phyloP scores from a whole-genome alignment of 2,888 invertebrate species.

The Melolontha melolontha region DNA sequence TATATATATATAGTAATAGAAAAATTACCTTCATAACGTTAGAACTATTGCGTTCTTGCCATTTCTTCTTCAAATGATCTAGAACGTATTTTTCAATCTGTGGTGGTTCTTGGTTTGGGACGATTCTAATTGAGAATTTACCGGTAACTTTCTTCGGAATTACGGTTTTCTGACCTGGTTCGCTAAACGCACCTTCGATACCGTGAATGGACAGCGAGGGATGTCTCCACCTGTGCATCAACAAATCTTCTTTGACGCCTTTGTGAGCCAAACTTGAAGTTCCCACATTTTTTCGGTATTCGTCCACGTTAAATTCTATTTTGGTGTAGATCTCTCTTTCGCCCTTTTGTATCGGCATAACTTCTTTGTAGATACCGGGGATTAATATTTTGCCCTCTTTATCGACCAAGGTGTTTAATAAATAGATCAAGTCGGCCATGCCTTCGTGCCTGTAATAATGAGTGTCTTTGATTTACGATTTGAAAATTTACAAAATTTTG shows the following conservation, averaged over 20 bases:
- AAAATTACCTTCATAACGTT: constrained; percentile 82
- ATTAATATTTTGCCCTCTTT: constrained; percentile 88
- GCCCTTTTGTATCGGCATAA: constrained; percentile 76
- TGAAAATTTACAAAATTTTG: too few relatives aligned
- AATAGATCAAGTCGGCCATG: constrained; percentile 89
- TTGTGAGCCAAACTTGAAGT: constrained; percentile 77
- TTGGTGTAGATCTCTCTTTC: constrained; percentile 81
- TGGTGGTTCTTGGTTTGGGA: constrained; percentile 92
- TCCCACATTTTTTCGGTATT: constrained; percentile 82
- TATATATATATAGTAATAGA: too few relatives aligned
- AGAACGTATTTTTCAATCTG: constrained; percentile 85
- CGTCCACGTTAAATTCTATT: constrained; percentile 88
- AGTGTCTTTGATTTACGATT: too few relatives aligned
- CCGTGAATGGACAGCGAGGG: constrained; percentile 91
- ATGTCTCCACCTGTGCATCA: constrained; percentile 96
- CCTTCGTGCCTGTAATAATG: constrained; percentile 77
- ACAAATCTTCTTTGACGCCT: constrained; percentile 82
- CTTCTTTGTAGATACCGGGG: constrained; percentile 86
- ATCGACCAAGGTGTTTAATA: constrained; percentile 87
- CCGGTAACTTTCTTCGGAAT: constrained; percentile 94
- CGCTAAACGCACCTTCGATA: constrained; percentile 95
- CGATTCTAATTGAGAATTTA: constrained; percentile 96
- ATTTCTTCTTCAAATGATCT: constrained; percentile 81
- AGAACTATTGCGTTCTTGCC: constrained; percentile 84
- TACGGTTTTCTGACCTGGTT: constrained; percentile 94